Evolutionary conservation across 2,113 vertebrate genomes (phyloP).

Genomic region (Sinocyclocheilus anshuiensis): DNA sequence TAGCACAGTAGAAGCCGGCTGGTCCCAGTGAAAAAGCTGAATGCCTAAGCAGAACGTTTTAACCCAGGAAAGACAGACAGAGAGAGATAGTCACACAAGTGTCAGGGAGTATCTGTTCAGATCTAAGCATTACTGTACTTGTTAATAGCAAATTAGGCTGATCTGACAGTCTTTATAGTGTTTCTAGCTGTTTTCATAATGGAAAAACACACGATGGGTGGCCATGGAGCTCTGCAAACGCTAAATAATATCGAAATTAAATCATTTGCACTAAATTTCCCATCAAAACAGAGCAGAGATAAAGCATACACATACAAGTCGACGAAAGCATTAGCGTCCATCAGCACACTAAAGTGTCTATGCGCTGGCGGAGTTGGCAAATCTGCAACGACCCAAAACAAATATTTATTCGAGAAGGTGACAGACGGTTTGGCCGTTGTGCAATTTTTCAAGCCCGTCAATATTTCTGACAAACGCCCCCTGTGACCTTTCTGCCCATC

Average conservation of each 20-base stretch:
- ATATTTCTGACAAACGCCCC: constrained; percentile 52
- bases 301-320: background rate
- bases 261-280: background rate
- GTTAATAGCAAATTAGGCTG: constrained; percentile 11
- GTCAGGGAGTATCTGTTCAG: background rate
- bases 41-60: constrained; percentile 15
- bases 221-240: background rate
- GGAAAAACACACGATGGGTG: constrained; percentile 27
- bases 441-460: constrained; percentile 29
- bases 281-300: background rate
- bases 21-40: constrained; percentile 40
- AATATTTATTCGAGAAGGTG: constrained; percentile 38
- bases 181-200: constrained; percentile 5
- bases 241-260: constrained; percentile 7
- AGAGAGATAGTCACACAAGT: background rate
- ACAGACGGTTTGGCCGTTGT: constrained; percentile 14
- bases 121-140: constrained; percentile 15
- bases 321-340: background rate
- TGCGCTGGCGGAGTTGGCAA: too few species aligned
- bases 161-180: background rate
- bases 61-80: background rate
- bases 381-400: background rate
- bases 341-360: background rate
- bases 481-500: constrained; percentile 27
- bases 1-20: constrained; percentile 52